Conservation (phyloP, 2,797 vertebrate species). For the Periparus ater region DNA sequence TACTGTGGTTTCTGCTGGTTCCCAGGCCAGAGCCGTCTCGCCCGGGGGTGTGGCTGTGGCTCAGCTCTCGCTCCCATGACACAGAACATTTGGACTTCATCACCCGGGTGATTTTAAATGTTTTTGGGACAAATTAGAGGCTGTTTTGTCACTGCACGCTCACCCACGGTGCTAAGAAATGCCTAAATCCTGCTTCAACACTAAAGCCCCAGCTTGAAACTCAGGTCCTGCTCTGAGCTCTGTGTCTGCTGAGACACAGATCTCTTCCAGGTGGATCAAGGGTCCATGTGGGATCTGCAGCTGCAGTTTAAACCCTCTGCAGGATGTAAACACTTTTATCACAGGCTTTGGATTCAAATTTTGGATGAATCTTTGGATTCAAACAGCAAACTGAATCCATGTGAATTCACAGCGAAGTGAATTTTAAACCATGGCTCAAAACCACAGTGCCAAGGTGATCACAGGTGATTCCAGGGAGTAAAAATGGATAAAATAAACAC, state of each 20-base stretch:
- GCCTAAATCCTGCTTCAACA: neutral
- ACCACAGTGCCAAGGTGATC: neutral
- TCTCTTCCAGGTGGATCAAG: neutral
- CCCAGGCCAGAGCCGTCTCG: neutral
- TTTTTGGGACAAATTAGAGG: neutral
- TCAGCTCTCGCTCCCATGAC: neutral
- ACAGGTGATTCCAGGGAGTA: neutral
- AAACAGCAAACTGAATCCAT: neutral
- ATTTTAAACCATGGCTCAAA: neutral
- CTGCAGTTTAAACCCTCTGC: neutral
- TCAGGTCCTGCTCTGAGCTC: neutral
- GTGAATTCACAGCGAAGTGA: neutral
- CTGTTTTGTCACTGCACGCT: neutral
- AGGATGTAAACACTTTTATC: neutral
- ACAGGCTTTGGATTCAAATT: neutral
- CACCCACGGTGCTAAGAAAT: neutral
- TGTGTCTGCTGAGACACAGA: neutral
- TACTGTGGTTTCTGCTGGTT: neutral
- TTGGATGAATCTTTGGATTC: neutral
- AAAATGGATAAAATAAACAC: neutral
- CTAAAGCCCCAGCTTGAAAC: neutral
- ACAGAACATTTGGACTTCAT: neutral
- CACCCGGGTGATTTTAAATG: neutral
- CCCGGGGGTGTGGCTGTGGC: neutral
- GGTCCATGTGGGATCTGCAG: neutral